A percentile compares a stretch with the other conserved stretches of the same genome.
These are phyloP conservation scores for Tauraco erythrolophus DNA, from an alignment of 2,113 vertebrate genomes.

Conservation along the genomic window DNA sequence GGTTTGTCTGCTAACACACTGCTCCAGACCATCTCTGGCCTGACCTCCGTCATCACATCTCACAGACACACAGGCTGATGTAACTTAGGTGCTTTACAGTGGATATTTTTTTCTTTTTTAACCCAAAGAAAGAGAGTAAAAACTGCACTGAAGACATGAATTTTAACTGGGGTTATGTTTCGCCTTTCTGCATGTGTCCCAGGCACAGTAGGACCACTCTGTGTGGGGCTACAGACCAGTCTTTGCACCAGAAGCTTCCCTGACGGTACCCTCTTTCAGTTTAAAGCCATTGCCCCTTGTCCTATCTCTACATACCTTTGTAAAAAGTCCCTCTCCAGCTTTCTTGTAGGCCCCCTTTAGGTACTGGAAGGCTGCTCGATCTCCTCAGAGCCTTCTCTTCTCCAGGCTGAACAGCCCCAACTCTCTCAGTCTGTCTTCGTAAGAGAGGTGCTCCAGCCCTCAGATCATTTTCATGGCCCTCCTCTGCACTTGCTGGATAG, in stretches of 20 bases:
- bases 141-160: background rate
- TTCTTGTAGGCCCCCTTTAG: too few relatives aligned
- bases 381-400: too few relatives aligned
- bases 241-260: background rate
- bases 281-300: too few relatives aligned
- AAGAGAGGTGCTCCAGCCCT: too few relatives aligned
- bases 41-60: background rate
- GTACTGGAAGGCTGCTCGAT: too few relatives aligned
- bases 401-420: too few relatives aligned
- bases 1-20: background rate
- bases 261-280: too few relatives aligned
- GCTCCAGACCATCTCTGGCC: background rate
- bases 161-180: background rate
- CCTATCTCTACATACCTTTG: too few relatives aligned
- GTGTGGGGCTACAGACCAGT: background rate
- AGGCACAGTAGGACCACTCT: fast-evolving
- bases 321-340: too few relatives aligned
- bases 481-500: too few relatives aligned
- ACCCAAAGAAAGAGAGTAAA: background rate
- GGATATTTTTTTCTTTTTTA: background rate
- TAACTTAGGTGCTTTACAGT: background rate
- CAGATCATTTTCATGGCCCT: too few relatives aligned
- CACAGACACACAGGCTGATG: background rate
- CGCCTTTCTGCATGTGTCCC: background rate
- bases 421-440: too few relatives aligned